Percentiles rank a stretch among this genome's conserved stretches.
These are phyloP conservation scores for Mustela nigripes DNA, from an alignment of 2,113 vertebrate species.

Conservation along the genomic window DNA sequence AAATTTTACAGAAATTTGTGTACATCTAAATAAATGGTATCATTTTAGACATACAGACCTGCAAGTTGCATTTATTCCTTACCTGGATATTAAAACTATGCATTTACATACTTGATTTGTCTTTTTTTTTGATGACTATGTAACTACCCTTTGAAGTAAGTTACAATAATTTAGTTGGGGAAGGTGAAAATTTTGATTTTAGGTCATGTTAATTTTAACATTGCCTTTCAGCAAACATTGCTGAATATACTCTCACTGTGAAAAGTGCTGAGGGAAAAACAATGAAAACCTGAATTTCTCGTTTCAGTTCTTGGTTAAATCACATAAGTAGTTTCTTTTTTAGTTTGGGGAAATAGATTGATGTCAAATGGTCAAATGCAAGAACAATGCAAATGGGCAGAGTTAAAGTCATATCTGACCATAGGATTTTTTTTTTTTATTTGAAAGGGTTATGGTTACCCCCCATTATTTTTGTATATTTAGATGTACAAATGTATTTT, in stretches of 20 bases:
- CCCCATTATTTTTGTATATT: conserved; percentile 19
- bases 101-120: neutral
- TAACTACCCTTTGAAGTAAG: neutral
- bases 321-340: neutral
- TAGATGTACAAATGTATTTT: neutral
- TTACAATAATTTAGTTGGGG: neutral
- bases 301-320: conserved; percentile 34
- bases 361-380: conserved; percentile 3
- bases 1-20: conserved; percentile 22
- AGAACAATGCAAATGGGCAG: neutral
- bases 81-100: neutral
- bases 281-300: neutral
- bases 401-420: conserved; percentile 35
- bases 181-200: conserved; percentile 44
- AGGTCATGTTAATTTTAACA: neutral
- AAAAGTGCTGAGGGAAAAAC: neutral
- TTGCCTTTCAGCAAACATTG: conserved; percentile 7
- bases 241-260: conserved; percentile 15
- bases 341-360: conserved; percentile 22
- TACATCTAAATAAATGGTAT: neutral
- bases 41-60: neutral
- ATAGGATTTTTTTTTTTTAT: neutral
- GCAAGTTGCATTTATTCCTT: neutral
- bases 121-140: neutral
- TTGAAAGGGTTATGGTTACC: neutral